Evolutionary conservation across 2,888 invertebrate species (phyloP).

Genomic region (Bombyx huttoni): DNA sequence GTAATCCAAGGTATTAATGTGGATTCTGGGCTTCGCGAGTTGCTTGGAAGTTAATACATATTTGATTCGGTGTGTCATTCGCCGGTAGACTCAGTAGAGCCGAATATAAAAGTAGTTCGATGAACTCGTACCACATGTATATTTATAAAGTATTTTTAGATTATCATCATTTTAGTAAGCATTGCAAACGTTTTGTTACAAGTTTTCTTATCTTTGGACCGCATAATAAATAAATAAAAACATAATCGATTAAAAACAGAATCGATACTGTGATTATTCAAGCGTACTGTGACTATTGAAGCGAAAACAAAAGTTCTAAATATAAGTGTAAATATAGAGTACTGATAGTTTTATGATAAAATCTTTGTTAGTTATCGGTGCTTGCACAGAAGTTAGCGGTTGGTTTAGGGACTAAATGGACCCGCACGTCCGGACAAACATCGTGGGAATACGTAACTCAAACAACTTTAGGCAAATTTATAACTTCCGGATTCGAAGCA

Average conservation of each 20-base stretch:
- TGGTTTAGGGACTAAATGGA: conserved; percentile 59
- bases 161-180: conserved; percentile 4
- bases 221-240: no score
- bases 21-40: conserved; percentile 36
- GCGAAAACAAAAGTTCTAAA: no score
- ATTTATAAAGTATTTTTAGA: conserved; percentile 3
- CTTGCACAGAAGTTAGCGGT: conserved; percentile 50
- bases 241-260: no score
- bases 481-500: conserved; percentile 55
- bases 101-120: background rate
- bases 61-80: conserved; percentile 8
- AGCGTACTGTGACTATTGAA: no score
- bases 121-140: conserved; percentile 2
- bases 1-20: conserved; percentile 61
- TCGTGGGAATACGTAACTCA: conserved; percentile 60
- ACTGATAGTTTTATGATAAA: conserved; percentile 26
- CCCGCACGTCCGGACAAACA: conserved; percentile 67
- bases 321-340: no score
- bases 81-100: background rate
- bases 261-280: no score
- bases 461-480: conserved; percentile 68
- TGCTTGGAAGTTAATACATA: conserved; percentile 28
- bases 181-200: conserved; percentile 25
- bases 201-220: conserved; percentile 37
- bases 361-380: conserved; percentile 42